Base-by-base conservation (phyloP, 2,888 invertebrate species). In the Ichneumoninae sp. region DNA sequence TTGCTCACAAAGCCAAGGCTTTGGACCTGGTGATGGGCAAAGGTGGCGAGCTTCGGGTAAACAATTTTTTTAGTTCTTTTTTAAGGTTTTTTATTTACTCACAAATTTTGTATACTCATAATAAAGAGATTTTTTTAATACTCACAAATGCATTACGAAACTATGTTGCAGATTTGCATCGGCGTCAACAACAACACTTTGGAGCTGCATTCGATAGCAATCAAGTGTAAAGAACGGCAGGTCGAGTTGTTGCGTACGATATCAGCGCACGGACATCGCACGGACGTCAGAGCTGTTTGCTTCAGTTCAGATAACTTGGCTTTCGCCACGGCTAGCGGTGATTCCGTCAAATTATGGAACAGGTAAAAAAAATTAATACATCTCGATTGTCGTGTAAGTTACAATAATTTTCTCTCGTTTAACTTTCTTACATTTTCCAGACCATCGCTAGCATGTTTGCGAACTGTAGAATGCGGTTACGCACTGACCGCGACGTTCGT, bases 281-380 rank as follows among this genome's bases (percentile, higher is more conserved):
- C 97, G 66, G 98, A 99, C 91, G 97, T 99, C 6, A 95, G 98
- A 71, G 96, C 97, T 30, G 94, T 99, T 30, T 96, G 97, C 77
- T 98, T 99, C 92, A 98, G 98, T 92, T 97, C 97, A 1, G 99
- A 99, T 93, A 98, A 97, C 91, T 94, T 98, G 82, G 97, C 97
- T 1, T 95, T 99, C 82, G 95, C 97, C 1, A 97, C 99, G 0
- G 98, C 97, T 0, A 97, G 98, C 86, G 97, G 96, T 0, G 98
- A 99, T 89, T 96, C 97, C 7, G 94, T 99, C 50, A 99, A 99
- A 94, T 94, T 99, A 72, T 99, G 99, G 99, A 98, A 98, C 93
- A 96, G 97, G 96, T 96, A 90, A 79, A 30, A 60, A 60, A 44
- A 80, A 47, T 22, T n/a, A 1, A n/a, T 30, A 16, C 19, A 74